phyloP scores from a whole-genome alignment of 2,888 invertebrate species.

The Spisula subtruncata region DNA sequence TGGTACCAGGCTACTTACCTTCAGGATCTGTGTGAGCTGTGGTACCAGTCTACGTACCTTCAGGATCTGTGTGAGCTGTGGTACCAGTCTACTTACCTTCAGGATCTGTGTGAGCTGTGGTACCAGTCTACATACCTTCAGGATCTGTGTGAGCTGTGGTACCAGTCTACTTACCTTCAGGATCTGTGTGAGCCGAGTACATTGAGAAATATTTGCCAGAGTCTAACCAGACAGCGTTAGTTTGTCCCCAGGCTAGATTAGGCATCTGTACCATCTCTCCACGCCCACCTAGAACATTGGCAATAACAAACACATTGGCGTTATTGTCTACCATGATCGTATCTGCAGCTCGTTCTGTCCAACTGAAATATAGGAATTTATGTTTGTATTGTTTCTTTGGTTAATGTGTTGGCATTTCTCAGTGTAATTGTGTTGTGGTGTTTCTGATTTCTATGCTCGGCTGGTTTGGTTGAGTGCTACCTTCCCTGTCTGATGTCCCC shows the following conservation, averaged over 20 bases:
- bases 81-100: conserved; percentile 12
- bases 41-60: too few relatives aligned
- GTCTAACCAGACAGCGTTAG: conserved; percentile 39
- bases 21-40: conserved; percentile 34
- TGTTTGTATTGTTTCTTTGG: too few relatives aligned
- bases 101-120: conserved; percentile 30
- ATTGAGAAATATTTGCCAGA: conserved; percentile 49
- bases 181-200: conserved; percentile 30
- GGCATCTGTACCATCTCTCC: conserved; percentile 49
- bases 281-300: conserved; percentile 43
- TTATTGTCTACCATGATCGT: conserved; percentile 52
- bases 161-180: conserved; percentile 21
- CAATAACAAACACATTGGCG: conserved; percentile 46
- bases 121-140: conserved; percentile 7
- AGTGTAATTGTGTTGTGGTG: too few relatives aligned
- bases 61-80: too few relatives aligned
- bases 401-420: too few relatives aligned
- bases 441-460: too few relatives aligned
- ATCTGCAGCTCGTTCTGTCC: conserved; percentile 50
- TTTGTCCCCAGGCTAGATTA: background rate
- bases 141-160: background rate
- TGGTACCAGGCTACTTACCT: background rate
- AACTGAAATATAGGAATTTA: too few relatives aligned
- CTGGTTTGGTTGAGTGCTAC: too few relatives aligned
- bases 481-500: background rate